Evolutionary conservation across 1,140 invertebrate species (phyloP).

Genomic region (Drosophila kurseongensis): DNA sequence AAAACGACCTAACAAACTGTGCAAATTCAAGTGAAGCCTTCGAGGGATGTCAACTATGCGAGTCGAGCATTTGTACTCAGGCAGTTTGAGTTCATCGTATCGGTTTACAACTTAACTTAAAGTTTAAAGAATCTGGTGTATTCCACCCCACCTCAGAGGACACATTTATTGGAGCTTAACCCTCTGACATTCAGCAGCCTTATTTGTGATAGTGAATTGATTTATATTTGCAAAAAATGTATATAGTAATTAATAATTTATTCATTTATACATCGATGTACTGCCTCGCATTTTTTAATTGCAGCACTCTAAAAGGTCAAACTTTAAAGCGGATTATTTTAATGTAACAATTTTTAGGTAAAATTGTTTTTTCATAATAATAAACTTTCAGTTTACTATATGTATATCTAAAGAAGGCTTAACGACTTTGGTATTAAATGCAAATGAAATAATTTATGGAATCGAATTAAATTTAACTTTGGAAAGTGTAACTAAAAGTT

Average conservation of each 20-base stretch:
- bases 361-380: too few relatives aligned
- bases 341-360: too few relatives aligned
- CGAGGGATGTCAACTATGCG: slow-evolving; percentile 12
- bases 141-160: not conserved
- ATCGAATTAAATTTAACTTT: not conserved
- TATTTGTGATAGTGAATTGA: too few relatives aligned
- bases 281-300: too few relatives aligned
- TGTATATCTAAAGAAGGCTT: too few relatives aligned
- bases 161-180: slow-evolving; percentile 13
- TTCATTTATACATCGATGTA: too few relatives aligned
- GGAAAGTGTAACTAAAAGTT: not conserved
- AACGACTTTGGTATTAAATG: not conserved
- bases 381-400: too few relatives aligned
- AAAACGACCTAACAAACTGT: slow-evolving; percentile 57
- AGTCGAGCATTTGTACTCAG: slow-evolving; percentile 9
- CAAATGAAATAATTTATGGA: not conserved
- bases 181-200: not conserved
- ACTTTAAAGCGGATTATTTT: too few relatives aligned
- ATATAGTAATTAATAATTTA: too few relatives aligned
- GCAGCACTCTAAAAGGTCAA: too few relatives aligned
- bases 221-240: too few relatives aligned
- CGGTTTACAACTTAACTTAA: slow-evolving; percentile 24
- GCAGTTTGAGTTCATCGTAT: slow-evolving; percentile 22
- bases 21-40: slow-evolving; percentile 18
- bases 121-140: slow-evolving; percentile 24